Base-by-base conservation (phyloP, 2,888 invertebrate genomes). In the Koerneria pararmatus region DNA sequence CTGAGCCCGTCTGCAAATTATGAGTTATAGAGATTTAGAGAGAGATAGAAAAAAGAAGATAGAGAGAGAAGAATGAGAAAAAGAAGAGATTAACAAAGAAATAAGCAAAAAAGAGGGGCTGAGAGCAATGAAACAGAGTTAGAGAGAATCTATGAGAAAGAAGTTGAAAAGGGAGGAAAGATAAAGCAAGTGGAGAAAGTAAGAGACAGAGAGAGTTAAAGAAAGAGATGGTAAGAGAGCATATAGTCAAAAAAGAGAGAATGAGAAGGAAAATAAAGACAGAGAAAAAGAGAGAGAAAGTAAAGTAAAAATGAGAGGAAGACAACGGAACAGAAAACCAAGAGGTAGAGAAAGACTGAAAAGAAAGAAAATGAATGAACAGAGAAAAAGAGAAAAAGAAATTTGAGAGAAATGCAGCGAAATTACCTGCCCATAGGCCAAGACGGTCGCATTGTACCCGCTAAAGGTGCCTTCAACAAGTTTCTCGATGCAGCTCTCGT, bases 391-490 rank as follows among this genome's bases (percentile, higher is more conserved):
- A n/a, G n/a, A n/a, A n/a, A n/a, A n/a, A 15, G 2, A 4, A 49
- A 49, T 32, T 19, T 31, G 32, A 57, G 32, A n/a, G 1, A n/a
- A 2, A 37, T 58, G 22, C 3, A 22, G n/a, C 3, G 3, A 1
- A 8, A 87, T 84, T 77, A 90, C 90, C 89, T 94, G 94, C 74
- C 94, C 94, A 86, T 95, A 95, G 0, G 97, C 97, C 79, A 98
- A 88, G 51, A 97, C 92, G 15, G 97, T 97, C 22, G 95, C 97
- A 87, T 98, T 97, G 86, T 93, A 95, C 67, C 97, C 97, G 80
- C 93, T 91, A 68, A 97, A 88, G 8, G 94, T 91, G 83, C 94
- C 91, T 75, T 93, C 91, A 74, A 98, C 91, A 67, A 98, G 88
- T 64, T 89, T 88, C 66, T 89, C 88, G 62, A 94, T 93, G 82